A percentile compares a stretch with the other conserved stretches of the same genome.
phyloP scores from a whole-genome alignment of 2,888 invertebrate genomes.

The Rhamnusium bicolor region DNA sequence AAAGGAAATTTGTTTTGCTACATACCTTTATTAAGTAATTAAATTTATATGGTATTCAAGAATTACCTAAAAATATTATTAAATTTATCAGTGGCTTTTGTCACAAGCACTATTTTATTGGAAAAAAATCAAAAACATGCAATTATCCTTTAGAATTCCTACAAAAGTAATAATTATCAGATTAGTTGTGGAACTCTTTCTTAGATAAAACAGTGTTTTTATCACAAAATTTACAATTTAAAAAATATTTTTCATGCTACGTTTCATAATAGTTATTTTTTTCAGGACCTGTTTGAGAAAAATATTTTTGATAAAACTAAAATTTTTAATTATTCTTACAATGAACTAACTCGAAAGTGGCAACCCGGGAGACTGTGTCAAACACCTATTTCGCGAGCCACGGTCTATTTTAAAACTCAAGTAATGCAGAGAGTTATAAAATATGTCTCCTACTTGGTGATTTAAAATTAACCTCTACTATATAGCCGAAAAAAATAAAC shows the following conservation, averaged over 20 bases:
- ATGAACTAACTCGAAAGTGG: slow-evolving; percentile 44
- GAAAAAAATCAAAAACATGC: background rate
- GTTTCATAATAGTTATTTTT: no score
- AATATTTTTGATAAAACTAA: background rate
- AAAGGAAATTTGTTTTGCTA: background rate
- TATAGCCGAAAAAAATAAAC: slow-evolving; percentile 22
- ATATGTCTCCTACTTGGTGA: slow-evolving; percentile 54
- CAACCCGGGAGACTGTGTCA: slow-evolving; percentile 55
- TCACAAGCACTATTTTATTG: background rate
- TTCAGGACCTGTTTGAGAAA: background rate
- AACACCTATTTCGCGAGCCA: slow-evolving; percentile 45
- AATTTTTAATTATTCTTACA: slow-evolving; percentile 23
- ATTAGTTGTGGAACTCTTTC: no score
- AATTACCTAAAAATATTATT: background rate
- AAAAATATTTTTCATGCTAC: no score
- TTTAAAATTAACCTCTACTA: slow-evolving; percentile 53
- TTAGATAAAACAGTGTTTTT: no score
- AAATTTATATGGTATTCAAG: background rate
- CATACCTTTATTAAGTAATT: background rate
- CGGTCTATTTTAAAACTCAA: slow-evolving; percentile 47
- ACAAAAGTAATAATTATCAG: background rate
- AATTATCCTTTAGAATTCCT: background rate
- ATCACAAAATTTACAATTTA: no score
- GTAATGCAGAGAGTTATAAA: slow-evolving; percentile 52
- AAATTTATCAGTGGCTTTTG: background rate